Percentiles rank a stretch among this genome's conserved stretches.
Conservation (phyloP, 2,888 invertebrate genomes). For the Epistrophe eligans region DNA sequence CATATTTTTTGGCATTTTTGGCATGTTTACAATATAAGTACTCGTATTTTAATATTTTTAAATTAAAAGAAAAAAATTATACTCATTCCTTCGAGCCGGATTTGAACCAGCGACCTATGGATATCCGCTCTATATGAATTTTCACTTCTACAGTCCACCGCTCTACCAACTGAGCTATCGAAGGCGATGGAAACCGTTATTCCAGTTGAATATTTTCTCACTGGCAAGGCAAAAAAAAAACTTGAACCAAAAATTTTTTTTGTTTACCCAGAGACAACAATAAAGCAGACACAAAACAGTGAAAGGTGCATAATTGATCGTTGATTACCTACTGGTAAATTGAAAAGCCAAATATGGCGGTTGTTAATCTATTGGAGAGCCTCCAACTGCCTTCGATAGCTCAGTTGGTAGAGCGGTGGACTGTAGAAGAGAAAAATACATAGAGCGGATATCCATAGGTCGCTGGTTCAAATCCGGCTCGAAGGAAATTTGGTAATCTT, state of each 20-base stretch:
- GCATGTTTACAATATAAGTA: too few relatives aligned
- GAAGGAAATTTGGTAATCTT: conserved; percentile 63
- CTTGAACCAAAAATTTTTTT: background rate
- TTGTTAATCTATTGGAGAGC: background rate
- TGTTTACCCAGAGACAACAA: conserved; percentile 6
- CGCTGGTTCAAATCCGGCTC: conserved; percentile 77
- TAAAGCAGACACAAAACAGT: background rate
- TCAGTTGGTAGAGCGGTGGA: conserved; percentile 65
- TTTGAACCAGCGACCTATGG: conserved; percentile 78
- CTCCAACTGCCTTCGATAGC: conserved; percentile 53
- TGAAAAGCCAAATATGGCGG: background rate
- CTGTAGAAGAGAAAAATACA: conserved; percentile 32
- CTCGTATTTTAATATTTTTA: background rate
- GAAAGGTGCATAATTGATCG: conserved; percentile 11
- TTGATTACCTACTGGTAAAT: background rate
- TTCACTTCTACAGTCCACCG: conserved; percentile 72
- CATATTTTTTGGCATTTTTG: too few relatives aligned
- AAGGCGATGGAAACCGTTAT: conserved; percentile 49
- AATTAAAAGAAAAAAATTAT: conserved; percentile 8
- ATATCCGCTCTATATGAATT: conserved; percentile 67
- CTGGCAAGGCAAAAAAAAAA: background rate
- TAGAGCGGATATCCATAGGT: conserved; percentile 76
- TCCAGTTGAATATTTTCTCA: conserved; percentile 22
- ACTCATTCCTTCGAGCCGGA: conserved; percentile 77
- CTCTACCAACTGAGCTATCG: conserved; percentile 76